These are phyloP conservation scores for Oryctes rhinoceros DNA, from an alignment of 1,140 invertebrate genomes.

Conservation along the genomic window DNA sequence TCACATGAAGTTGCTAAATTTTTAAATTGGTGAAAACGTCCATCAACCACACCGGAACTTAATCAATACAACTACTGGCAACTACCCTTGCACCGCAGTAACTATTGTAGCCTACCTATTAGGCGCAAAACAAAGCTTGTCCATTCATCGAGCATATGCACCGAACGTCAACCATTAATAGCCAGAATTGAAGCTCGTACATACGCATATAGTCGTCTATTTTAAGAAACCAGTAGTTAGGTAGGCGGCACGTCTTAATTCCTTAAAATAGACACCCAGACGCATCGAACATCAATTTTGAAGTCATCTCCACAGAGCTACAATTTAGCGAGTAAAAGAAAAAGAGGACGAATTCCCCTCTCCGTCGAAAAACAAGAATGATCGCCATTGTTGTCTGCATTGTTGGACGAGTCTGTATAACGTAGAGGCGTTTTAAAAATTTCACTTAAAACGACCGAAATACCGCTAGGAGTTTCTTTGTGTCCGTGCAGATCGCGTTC, in stretches of 20 bases:
- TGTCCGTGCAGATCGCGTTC: neutral
- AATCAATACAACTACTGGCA: neutral
- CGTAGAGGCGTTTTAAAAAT: neutral
- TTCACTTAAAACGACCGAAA: neutral
- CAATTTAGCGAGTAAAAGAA: neutral
- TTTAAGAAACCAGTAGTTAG: neutral
- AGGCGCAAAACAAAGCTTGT: neutral
- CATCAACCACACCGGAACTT: neutral
- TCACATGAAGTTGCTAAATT: neutral
- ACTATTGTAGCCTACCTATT: neutral
- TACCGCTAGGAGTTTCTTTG: slow-evolving; percentile 16
- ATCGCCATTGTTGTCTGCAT: slow-evolving; percentile 20
- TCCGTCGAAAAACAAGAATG: neutral
- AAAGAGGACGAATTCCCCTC: neutral
- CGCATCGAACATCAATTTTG: neutral
- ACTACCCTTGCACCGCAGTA: neutral
- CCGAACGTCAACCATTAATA: neutral
- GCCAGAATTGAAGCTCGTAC: neutral
- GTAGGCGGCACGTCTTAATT: neutral
- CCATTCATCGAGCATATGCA: neutral
- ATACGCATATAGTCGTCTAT: neutral
- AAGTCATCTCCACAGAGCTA: neutral
- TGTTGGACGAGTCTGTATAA: neutral
- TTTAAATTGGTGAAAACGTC: neutral
- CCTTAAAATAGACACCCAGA: neutral